phyloP scores from a whole-genome alignment of 1,140 invertebrate genomes.

The Pseudachorutes palmiensis region DNA sequence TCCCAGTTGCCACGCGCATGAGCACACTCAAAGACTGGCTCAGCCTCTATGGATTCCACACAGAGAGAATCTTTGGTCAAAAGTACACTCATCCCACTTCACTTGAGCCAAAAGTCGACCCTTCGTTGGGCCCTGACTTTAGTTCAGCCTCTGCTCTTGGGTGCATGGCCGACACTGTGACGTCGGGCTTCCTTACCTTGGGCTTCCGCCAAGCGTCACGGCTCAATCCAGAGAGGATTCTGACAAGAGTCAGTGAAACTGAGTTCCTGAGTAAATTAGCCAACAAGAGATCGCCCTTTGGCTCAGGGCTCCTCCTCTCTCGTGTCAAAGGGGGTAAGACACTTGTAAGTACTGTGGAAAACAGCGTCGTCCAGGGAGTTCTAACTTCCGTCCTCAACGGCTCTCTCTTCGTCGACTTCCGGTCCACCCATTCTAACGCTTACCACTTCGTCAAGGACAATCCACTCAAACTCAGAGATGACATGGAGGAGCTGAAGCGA shows the following conservation, averaged over 20 bases:
- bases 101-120: conserved; percentile 29
- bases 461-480: conserved; percentile 72
- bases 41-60: conserved; percentile 75
- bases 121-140: conserved; percentile 64
- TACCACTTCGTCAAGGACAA: conserved; percentile 94
- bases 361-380: conserved; percentile 80
- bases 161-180: conserved; percentile 73
- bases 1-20: conserved; percentile 50
- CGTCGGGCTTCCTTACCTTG: conserved; percentile 68
- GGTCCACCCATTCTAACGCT: conserved; percentile 81
- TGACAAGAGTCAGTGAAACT: conserved; percentile 53
- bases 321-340: conserved; percentile 63
- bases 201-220: conserved; percentile 70
- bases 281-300: conserved; percentile 69
- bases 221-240: conserved; percentile 53
- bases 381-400: conserved; percentile 89
- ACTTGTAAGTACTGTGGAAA: conserved; percentile 73
- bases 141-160: conserved; percentile 78
- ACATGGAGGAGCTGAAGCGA: conserved; percentile 74
- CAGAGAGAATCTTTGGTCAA: conserved; percentile 73
- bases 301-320: conserved; percentile 80
- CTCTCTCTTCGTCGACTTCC: conserved; percentile 80
- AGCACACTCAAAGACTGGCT: conserved; percentile 64
- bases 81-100: conserved; percentile 52
- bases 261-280: conserved; percentile 70